Conservation (phyloP, 1,140 invertebrate genomes). For the Drosophila equinoxialis region DNA sequence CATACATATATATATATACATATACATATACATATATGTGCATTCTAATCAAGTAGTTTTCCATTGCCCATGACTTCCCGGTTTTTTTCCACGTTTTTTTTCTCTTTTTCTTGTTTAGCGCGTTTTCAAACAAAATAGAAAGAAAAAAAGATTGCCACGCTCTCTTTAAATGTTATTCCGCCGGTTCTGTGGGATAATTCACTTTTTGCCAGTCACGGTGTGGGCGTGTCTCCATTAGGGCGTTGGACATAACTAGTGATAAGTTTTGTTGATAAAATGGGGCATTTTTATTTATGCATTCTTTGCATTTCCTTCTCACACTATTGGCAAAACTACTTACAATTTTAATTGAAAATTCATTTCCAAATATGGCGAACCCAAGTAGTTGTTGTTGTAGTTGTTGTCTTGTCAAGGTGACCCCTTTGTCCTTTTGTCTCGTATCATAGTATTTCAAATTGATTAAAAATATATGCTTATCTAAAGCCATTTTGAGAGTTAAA, state of each 20-base stretch:
- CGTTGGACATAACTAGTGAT: neutral
- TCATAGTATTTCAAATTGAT: neutral
- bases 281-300: neutral
- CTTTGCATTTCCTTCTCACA: neutral
- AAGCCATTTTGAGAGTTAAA: neutral
- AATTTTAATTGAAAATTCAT: conserved; percentile 1
- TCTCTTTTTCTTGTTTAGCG: conserved; percentile 1
- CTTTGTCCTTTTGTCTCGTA: conserved; percentile 16
- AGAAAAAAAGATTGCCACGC: conserved; percentile 27
- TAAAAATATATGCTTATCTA: neutral
- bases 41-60: conserved; percentile 45
- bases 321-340: neutral
- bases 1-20: neutral
- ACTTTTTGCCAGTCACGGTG: neutral
- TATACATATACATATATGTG: neutral
- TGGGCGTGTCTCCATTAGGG: conserved; percentile 11
- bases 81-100: conserved; percentile 25
- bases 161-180: conserved; percentile 40
- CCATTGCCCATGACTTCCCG: conserved; percentile 49
- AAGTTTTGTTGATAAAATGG: neutral
- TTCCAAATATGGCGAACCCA: conserved; percentile 1
- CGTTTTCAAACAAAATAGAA: neutral
- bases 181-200: conserved; percentile 6
- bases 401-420: conserved; percentile 59
- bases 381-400: neutral